Evolutionary conservation across 2,797 vertebrate genomes (phyloP), one percentile per base, ranked within the genome.

Genomic region (Malurus splendens): DNA sequence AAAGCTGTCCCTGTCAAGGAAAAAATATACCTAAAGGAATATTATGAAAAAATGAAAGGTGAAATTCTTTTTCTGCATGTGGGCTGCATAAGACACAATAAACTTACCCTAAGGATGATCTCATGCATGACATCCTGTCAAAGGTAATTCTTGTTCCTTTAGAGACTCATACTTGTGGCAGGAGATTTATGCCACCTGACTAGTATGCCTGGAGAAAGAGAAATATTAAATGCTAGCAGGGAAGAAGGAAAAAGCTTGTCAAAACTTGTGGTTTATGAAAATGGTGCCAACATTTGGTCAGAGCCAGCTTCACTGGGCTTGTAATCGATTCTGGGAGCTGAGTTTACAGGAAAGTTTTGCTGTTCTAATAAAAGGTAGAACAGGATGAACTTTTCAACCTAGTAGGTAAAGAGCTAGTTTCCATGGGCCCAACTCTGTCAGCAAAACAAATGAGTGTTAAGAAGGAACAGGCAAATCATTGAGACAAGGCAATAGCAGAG

Each of bases 371-470:
- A 91, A 78, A 94, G 84, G 76, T 59, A 80, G 92, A 93, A 93
- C 92, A 92, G 73, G 52, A 73, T 93, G 90, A 95, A 95, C 94
- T 95, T 95, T 94, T 94, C 85, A 93, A 76, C 82, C 56, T 61
- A 7, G n/a, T 57, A 86, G 92, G 79, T 94, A 67, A 83, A 93
- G 60, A 92, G 32, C 56, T 86, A 14, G 64, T 90, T 93, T 92
- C 71, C 60, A 41, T 36, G 17, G 50, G 42, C 54, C 73, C 70
- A 62, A 42, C 56, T 68, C 55, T 70, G 52, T 64, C 80, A 90
- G 59, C 41, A 78, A 90, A 93, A 89, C 33, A 86, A 84, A 62
- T 7, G 10, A 52, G 10, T 16, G 22, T 38, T 78, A 47, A 83
- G 66, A 86, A 87, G 75, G 42, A 89, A 27, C 13, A 76, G 19